Conservation (phyloP, 2,888 invertebrate species). For the Slavum lentiscoides region DNA sequence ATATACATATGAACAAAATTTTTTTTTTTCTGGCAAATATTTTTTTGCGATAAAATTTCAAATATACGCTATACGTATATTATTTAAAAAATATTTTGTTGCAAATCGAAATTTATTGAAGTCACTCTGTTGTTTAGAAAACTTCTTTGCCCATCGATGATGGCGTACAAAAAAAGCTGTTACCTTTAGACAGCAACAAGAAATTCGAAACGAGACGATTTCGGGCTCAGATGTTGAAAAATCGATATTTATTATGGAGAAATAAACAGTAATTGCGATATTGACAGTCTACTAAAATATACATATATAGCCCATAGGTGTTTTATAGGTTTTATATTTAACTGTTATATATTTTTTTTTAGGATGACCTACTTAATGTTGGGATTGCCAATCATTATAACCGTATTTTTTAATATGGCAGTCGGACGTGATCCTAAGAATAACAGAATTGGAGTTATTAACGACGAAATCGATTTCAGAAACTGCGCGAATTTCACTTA, state of each 20-base stretch:
- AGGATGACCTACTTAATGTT: slow-evolving; percentile 62
- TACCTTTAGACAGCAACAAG: slow-evolving; percentile 44
- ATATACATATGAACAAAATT: background rate
- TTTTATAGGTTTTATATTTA: background rate
- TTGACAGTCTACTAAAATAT: background rate
- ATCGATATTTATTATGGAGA: slow-evolving; percentile 57
- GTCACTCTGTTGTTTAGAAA: slow-evolving; percentile 20
- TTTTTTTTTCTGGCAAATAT: background rate
- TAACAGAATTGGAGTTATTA: slow-evolving; percentile 61
- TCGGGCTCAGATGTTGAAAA: slow-evolving; percentile 57
- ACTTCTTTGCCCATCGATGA: slow-evolving; percentile 15
- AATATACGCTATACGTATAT: background rate
- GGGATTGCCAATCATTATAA: slow-evolving; percentile 62
- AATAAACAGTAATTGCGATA: slow-evolving; percentile 57
- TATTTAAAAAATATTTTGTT: background rate
- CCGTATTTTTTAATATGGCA: slow-evolving; percentile 62
- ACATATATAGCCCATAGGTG: no score
- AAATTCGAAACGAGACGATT: slow-evolving; percentile 54
- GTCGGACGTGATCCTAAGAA: slow-evolving; percentile 60
- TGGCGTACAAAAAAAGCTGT: slow-evolving; percentile 37
- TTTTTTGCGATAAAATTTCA: background rate
- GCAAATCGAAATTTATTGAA: background rate
- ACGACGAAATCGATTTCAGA: slow-evolving; percentile 59
- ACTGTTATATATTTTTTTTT: slow-evolving; percentile 46
- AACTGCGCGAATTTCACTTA: slow-evolving; percentile 41